Evolutionary conservation across 2,888 invertebrate species (phyloP), one percentile per base, ranked within the genome.

Genomic region (Dusona sp.): DNA sequence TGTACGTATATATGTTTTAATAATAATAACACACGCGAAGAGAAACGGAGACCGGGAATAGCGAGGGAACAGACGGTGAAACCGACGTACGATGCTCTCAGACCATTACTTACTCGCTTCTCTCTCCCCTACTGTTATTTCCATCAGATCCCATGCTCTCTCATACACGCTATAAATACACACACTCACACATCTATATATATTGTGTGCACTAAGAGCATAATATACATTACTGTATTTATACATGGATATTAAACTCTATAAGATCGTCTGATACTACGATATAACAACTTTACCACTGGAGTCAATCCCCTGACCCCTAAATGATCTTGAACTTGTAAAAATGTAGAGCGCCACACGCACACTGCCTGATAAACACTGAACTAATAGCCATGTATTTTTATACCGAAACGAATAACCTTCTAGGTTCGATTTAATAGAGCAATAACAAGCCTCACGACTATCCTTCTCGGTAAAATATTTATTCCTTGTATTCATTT

Each of bases 291-390:
- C 13, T 42, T 64, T 72, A 25, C 74, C 45, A 64, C n/a, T 57
- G 77, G 42, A 61, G 67, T 42, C 75, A 80, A 51, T 25, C 75
- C 68, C 70, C 22, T 84, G 88, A 91, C 90, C 88, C 88, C 86
- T 77, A 89, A 91, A 89, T 86, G 89, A 89, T 90, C 90, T 90
- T 91, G 91, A 92, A 91, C 91, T 92, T 90, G 89, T 48, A 89
- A 89, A 90, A 89, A 90, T 90, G 86, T 90, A 73, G 87, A 89
- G 83, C 87, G 88, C 75, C 84, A 74, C 86, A 79, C 86, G 79
- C 83, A 48, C 80, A 73, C 67, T 70, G 54, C 13, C 16, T 65
- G 36, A n/a, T 19, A n/a, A 48, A 64, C 19, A 45, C 16, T 51
- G 64, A 54, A 70, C 83, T 73, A 51, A 45, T 42, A 48, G 51